Base-by-base conservation (phyloP, 2,797 vertebrate genomes). In the Darevskia nairensis region DNA sequence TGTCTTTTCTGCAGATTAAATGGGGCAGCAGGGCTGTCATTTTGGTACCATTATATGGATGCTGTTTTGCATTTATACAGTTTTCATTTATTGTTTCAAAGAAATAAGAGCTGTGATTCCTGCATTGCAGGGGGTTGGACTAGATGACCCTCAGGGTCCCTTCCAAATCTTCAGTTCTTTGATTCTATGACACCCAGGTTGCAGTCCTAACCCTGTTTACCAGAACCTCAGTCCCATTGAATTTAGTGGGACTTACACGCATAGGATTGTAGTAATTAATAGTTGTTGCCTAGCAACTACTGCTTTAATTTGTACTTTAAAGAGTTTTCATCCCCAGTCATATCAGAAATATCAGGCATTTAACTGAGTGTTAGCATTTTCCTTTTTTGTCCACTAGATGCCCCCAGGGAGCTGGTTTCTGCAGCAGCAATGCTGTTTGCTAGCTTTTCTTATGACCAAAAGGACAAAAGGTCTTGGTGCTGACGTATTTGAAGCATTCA, bases 401-500 rank as follows among this genome's bases (percentile, higher is more conserved):
- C 41, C 41, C 55, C 41, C 0, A 0, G 0, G n/a, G 68, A 23
- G 32, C 21, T 2, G 59, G 25, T 4, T 35, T 17, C 11, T 39
- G 27, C 35, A 3, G 61, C 0, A n/a, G 10, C 27, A 0, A 0
- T 9, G 1, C 3, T 41, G 7, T 8, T 6, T 0, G n/a, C 72
- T 69, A 80, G 41, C 29, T 6, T 32, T 29, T 0, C 0, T 0
- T 27, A 13, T 9, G 21, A 81, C 66, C 32, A 39, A 64, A 39
- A 39, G 59, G 19, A 25, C 55, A 80, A 9, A 11, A 32, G n/a
- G 17, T 10, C 4, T 23, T 61, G 79, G n/a, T 25, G 55, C 11
- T 39, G 59, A 21, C 0, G 5, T 27, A 11, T 81, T 66, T 81
- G 21, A 81, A 64, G 66, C 6, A 79, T 50, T 29, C 46, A 44